phyloP scores from a whole-genome alignment of 2,888 invertebrate genomes.

The Sisyra nigra region DNA sequence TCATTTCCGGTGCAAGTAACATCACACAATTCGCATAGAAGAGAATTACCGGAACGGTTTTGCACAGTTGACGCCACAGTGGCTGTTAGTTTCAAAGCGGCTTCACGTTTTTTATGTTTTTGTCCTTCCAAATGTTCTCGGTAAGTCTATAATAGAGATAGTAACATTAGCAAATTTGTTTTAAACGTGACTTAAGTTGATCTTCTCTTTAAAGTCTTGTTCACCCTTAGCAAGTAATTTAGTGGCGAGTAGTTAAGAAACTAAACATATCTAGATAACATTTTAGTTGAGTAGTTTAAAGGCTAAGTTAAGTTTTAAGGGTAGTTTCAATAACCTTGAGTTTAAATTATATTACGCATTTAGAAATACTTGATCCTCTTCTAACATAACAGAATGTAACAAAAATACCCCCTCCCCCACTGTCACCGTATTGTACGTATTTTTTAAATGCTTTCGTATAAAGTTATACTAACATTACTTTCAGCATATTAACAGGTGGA shows the following conservation, averaged over 20 bases:
- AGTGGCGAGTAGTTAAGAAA: not conserved
- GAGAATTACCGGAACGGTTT: constrained; percentile 46
- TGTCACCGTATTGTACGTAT: too few relatives aligned
- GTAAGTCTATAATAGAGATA: constrained; percentile 45
- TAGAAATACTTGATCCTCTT: too few relatives aligned
- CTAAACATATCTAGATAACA: not conserved
- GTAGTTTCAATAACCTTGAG: not conserved
- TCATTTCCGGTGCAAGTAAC: constrained; percentile 97
- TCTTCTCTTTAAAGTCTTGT: not conserved
- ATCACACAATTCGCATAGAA: constrained; percentile 94
- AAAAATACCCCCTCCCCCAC: too few relatives aligned
- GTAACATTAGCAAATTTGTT: not conserved
- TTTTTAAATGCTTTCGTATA: too few relatives aligned
- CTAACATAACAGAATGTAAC: too few relatives aligned
- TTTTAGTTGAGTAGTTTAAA: not conserved
- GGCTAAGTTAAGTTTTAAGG: not conserved
- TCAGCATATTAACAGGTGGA: too few relatives aligned
- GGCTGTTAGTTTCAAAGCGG: constrained; percentile 56
- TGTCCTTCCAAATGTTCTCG: constrained; percentile 96
- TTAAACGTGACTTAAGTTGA: not conserved
- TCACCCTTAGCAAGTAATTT: not conserved
- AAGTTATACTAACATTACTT: too few relatives aligned
- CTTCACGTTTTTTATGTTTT: constrained; percentile 98
- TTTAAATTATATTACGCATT: too few relatives aligned
- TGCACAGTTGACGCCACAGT: constrained; percentile 43